phyloP scores from a whole-genome alignment of 2,113 vertebrate species.

The Podiceps cristatus region DNA sequence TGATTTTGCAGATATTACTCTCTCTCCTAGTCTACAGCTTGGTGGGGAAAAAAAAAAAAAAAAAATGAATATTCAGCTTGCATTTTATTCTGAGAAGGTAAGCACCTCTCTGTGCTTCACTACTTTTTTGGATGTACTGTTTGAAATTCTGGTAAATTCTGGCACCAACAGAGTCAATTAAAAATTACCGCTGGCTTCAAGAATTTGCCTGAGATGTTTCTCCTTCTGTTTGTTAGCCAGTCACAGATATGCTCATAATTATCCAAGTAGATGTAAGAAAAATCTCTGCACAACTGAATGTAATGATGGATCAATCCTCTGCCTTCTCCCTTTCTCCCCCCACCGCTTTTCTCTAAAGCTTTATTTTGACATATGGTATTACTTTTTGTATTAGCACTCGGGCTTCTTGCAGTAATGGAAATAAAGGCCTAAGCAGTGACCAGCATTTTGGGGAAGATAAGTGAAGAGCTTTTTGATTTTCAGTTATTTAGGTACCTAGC shows the following conservation, averaged over 20 bases:
- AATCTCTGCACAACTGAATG: not conserved
- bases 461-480: not conserved
- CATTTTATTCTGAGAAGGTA: not conserved
- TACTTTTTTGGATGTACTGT: not conserved
- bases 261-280: not conserved
- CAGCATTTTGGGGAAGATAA: conserved; percentile 5
- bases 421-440: not conserved
- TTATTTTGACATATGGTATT: conserved; percentile 42
- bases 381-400: not conserved
- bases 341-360: not conserved
- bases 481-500: not conserved
- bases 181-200: not conserved
- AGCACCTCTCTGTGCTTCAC: not conserved
- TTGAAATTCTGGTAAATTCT: not conserved
- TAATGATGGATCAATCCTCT: not conserved
- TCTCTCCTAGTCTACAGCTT: not conserved
- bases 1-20: not conserved
- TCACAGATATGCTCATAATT: not conserved
- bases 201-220: not conserved
- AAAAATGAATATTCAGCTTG: not conserved
- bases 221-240: not conserved
- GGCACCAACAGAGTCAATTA: not conserved
- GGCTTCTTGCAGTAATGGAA: not conserved
- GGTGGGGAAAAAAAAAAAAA: not conserved
- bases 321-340: too few relatives aligned